A percentile compares a stretch with the other conserved stretches of the same genome.
These are phyloP conservation scores for Amazona vittata DNA, from an alignment of 2,113 vertebrate species.

Conservation along the genomic window DNA sequence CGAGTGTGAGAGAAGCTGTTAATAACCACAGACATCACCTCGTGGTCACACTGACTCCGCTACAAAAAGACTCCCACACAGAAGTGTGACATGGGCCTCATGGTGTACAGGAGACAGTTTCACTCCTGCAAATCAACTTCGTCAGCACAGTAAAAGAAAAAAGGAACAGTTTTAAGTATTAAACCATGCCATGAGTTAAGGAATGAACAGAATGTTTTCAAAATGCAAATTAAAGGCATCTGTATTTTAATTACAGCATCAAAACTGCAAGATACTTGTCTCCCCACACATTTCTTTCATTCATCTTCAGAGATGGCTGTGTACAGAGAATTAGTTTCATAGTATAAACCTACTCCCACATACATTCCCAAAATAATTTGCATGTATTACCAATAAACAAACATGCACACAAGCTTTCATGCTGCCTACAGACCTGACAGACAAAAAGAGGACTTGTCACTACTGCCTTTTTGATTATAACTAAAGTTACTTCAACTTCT, in stretches of 20 bases:
- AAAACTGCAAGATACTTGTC: slow-evolving; percentile 12
- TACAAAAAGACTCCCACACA: background rate
- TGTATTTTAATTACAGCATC: slow-evolving; percentile 32
- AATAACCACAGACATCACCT: background rate
- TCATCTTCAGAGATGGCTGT: slow-evolving; percentile 25
- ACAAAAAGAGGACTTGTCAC: slow-evolving; percentile 49
- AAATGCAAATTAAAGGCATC: slow-evolving; percentile 42
- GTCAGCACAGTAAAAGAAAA: background rate
- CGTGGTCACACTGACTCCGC: accelerated
- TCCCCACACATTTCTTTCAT: slow-evolving; percentile 43
- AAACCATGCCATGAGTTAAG: background rate
- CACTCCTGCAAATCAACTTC: background rate
- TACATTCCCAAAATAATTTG: slow-evolving; percentile 75
- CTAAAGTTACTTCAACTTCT: slow-evolving; percentile 22
- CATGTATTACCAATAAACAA: slow-evolving; percentile 57
- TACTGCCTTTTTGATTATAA: slow-evolving; percentile 11
- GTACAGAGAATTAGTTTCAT: slow-evolving; percentile 35
- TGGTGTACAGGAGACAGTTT: background rate
- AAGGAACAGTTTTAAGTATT: background rate
- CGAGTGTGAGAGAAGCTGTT: background rate
- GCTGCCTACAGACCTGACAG: slow-evolving; percentile 36
- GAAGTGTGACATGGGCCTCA: accelerated
- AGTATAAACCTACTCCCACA: slow-evolving; percentile 65
- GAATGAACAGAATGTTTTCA: slow-evolving; percentile 57
- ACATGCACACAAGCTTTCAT: slow-evolving; percentile 1